Percentiles rank a stretch among this genome's conserved stretches.
Evolutionary conservation across 2,888 invertebrate genomes (phyloP).

Genomic region (Tenthredo scrophulariae): DNA sequence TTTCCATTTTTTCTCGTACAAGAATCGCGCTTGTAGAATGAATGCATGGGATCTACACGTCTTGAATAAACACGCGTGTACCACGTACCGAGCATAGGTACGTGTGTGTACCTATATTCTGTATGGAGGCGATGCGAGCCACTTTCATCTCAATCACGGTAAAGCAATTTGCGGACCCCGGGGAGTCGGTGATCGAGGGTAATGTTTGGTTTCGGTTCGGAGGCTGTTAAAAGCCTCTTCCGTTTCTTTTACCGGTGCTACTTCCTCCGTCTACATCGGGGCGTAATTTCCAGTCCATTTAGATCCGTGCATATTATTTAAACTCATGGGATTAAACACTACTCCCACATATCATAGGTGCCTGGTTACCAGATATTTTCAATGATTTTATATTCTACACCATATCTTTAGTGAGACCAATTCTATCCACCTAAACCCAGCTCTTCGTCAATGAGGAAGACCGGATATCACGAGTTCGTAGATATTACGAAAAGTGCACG

Average conservation of each 20-base stretch:
- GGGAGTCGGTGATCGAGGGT: slow-evolving; percentile 35
- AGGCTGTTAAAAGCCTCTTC: slow-evolving; percentile 34
- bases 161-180: slow-evolving; percentile 40
- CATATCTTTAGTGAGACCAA: no score
- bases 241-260: slow-evolving; percentile 31
- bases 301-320: not conserved
- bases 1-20: not conserved
- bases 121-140: slow-evolving; percentile 12
- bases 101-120: not conserved
- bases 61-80: not conserved
- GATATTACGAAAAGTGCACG: not conserved
- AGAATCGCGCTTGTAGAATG: not conserved
- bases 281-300: not conserved
- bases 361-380: not conserved
- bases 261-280: slow-evolving; percentile 1
- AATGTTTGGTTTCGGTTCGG: slow-evolving; percentile 44
- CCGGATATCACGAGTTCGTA: not conserved
- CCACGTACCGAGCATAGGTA: not conserved
- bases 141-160: slow-evolving; percentile 35
- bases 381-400: not conserved
- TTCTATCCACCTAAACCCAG: no score
- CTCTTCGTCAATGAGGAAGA: not conserved
- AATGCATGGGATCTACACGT: not conserved
- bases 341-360: not conserved
- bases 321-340: not conserved